Percentiles rank a stretch among this genome's conserved stretches.
These are phyloP conservation scores for Agonopterix subpropinquella DNA, from an alignment of 2,888 invertebrate genomes.

Conservation along the genomic window DNA sequence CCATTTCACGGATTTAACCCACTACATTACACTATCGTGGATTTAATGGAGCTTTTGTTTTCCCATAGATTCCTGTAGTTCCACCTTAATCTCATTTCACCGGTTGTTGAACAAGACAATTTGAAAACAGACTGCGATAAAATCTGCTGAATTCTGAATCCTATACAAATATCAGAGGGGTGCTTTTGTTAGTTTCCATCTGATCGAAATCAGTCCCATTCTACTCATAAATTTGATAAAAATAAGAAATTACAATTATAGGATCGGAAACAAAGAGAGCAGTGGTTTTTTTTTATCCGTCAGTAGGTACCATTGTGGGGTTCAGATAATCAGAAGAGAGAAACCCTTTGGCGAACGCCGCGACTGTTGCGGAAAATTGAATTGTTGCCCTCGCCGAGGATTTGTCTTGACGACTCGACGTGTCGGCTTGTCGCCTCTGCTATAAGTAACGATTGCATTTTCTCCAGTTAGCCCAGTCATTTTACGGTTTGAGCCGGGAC, in stretches of 20 bases:
- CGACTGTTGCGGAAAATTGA: slow-evolving; percentile 47
- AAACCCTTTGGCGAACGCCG: slow-evolving; percentile 19
- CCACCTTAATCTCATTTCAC: slow-evolving; percentile 41
- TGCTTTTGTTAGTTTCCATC: no score
- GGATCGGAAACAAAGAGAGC: no score
- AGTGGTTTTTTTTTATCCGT: no score
- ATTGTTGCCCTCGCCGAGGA: slow-evolving; percentile 43
- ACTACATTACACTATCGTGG: slow-evolving; percentile 33
- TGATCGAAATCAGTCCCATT: no score
- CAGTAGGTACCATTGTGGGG: no score
- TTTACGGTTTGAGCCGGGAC: no score
- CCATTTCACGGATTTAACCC: slow-evolving; percentile 31
- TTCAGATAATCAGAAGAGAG: slow-evolving; percentile 4
- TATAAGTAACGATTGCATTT: no score
- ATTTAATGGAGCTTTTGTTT: slow-evolving; percentile 37
- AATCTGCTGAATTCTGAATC: no score
- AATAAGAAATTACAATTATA: no score
- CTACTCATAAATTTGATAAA: no score
- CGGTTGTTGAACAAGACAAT: slow-evolving; percentile 30
- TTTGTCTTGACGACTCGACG: slow-evolving; percentile 31
- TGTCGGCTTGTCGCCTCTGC: slow-evolving; percentile 8
- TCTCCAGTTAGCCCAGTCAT: no score
- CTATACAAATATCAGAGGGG: no score
- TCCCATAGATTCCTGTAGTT: slow-evolving; percentile 25
- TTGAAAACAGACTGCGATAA: not conserved